Evolutionary conservation across 1,140 invertebrate genomes (phyloP), one percentile per base, ranked within the genome.

Genomic region (Drosophila bifasciata): DNA sequence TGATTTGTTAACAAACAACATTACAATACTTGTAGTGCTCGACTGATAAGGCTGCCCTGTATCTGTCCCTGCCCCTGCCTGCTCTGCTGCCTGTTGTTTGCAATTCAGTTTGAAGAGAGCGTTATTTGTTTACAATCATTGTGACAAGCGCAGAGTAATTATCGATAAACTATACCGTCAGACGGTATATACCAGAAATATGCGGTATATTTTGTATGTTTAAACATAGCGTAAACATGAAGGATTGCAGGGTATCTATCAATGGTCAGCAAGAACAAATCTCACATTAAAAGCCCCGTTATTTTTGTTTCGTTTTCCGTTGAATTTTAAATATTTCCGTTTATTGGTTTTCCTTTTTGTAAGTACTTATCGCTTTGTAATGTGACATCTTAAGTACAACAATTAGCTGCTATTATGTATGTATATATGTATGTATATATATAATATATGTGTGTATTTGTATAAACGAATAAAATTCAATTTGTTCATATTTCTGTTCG

Each of bases 381-480:
- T 81, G 77, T 74, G 81, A 80, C 60, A 57, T 64, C 71, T 85
- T 86, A 84, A 74, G 76, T 85, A 81, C 80, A 85, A 86, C 81
- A 86, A 76, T 85, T 73, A 81, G 79, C 74, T 77, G 79, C 79
- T 78, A 78, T 76, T 69, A 43, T 69, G 60, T 62, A 44, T 55
- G 25, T 61, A 19, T 64, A 28, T 59, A 19, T 58, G 28, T 23
- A 58, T 56, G 28, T 56, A 71, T 71, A 68, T 53, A 64, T 68
- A 36, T 56, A 32, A 67, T 70, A 15, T 44, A 36, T 56, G 50
- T 74, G 40, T 84, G 28, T 50, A 45, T 68, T 68, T 86, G 63
- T 85, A 80, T 86, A 85, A 80, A 86, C 81, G 81, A 86, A 76
- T 85, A 69, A 80, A 85, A 81, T 80, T 85, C 73, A 86, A 77